Base-by-base conservation (phyloP, 1,140 invertebrate genomes). In the Hesperophylax magnus region DNA sequence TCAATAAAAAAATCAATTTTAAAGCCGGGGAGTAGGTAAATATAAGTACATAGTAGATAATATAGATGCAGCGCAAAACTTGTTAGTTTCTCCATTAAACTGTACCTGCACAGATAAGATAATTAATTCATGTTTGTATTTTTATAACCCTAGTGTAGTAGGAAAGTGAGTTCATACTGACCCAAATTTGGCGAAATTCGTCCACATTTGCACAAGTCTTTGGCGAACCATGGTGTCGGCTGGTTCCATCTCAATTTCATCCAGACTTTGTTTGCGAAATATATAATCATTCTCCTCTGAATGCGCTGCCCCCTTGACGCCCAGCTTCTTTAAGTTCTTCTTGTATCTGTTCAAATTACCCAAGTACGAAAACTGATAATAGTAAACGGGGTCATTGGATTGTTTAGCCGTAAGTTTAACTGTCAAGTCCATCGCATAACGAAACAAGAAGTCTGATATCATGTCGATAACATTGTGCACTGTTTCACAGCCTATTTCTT, bases 121-220 rank as follows among this genome's bases (percentile, higher is more conserved):
- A 9, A 8, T 14, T 1, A 47, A 47, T 14, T 14, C 14, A 9
- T 14, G 39, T 14, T 27, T 27, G 27, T 27, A 27, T 5, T 27
- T 27, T 27, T 27, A 27, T 27, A 27, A 27, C 27, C 27, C 27
- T 27, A 54, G 3, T 2, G 27, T 5, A 5, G 56, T 58, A 18
- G n/a, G 56, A 58, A 58, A 18, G n/a, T 20, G 56, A 18, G 27
- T 17, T 15, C 22, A 67, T 67, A 67, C 63, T 67, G 17, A 83
- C 82, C 82, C 79, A 39, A 14, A 72, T 58, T 83, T 83, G 8
- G 79, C 82, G 58, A 83, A 83, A 72, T 83, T 63, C 17, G 82
- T 81, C 82, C 82, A 83, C 82, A 83, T 81, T 65, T 56, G 27
- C 14, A 78, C 53, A 20, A 83, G 22, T 9, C 74, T 60, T 54